A percentile compares a stretch with the other conserved stretches of the same genome.
These are phyloP conservation scores for Pygmarrhopalites habei DNA, from an alignment of 1,140 invertebrate species.

Conservation along the genomic window DNA sequence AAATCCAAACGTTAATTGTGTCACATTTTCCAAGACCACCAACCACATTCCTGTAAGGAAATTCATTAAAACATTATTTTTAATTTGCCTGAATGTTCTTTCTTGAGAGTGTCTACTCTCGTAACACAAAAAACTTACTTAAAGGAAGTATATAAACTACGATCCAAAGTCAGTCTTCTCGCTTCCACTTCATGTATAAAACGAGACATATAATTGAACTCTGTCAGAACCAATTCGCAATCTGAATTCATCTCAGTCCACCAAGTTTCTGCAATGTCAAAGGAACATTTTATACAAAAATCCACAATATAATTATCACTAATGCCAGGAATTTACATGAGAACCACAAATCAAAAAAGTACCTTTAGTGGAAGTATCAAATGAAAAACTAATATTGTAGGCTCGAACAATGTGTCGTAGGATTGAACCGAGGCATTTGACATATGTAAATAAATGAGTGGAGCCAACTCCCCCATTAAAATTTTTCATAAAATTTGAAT, in stretches of 20 bases:
- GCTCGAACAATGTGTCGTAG: constrained; percentile 9
- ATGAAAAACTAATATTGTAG: constrained; percentile 26
- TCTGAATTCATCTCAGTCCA: constrained; percentile 26
- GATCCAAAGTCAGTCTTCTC: constrained; percentile 10
- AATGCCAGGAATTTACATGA: neutral
- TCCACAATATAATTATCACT: neutral
- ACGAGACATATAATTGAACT: constrained; percentile 25
- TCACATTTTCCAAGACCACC: constrained; percentile 34
- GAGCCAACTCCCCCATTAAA: constrained; percentile 29
- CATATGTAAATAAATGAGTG: constrained; percentile 20
- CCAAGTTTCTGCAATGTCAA: constrained; percentile 1
- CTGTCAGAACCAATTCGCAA: constrained; percentile 18
- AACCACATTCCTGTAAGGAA: constrained; percentile 21
- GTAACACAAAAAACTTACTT: constrained; percentile 22
- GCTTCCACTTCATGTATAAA: constrained; percentile 19
- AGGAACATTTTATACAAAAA: neutral
- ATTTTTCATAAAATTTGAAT: constrained; percentile 30
- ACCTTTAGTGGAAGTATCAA: too few relatives aligned
- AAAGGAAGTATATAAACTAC: constrained; percentile 3
- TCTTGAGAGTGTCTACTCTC: too few relatives aligned
- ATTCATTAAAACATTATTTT: neutral
- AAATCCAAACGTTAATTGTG: constrained; percentile 32
- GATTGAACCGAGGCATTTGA: constrained; percentile 18
- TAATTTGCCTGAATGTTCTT: too few relatives aligned
- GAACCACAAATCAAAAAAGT: neutral